Evolutionary conservation across 2,113 vertebrate genomes (phyloP).

Genomic region (Spheniscus mendiculus): DNA sequence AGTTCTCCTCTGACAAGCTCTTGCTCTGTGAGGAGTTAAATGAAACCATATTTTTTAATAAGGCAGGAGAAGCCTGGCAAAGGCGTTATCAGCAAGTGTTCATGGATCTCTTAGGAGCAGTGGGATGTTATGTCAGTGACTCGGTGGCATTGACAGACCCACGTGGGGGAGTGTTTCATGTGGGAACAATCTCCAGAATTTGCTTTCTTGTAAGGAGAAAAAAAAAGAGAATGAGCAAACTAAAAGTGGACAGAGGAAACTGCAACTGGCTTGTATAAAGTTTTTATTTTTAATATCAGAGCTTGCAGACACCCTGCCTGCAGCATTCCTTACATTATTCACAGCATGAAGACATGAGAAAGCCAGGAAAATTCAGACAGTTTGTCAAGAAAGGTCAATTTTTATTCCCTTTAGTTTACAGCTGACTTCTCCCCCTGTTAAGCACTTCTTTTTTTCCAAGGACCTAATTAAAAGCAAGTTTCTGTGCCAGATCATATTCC

Average conservation of each 20-base stretch:
- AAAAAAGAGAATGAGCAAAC: background rate
- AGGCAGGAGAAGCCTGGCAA: background rate
- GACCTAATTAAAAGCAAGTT: background rate
- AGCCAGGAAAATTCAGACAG: background rate
- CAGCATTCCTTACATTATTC: conserved; percentile 30
- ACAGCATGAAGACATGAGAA: conserved; percentile 46
- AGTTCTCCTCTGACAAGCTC: background rate
- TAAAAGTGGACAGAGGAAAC: conserved; percentile 2
- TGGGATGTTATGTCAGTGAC: background rate
- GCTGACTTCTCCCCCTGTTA: background rate
- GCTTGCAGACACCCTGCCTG: background rate
- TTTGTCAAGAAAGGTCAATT: conserved; percentile 18
- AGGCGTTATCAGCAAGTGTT: background rate
- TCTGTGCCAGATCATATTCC: background rate
- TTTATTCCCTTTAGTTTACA: conserved; percentile 17
- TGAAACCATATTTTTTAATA: background rate
- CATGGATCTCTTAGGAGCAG: background rate
- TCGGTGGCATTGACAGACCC: background rate
- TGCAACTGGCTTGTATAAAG: background rate
- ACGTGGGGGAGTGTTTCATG: background rate
- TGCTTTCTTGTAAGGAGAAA: background rate
- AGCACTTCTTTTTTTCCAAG: background rate
- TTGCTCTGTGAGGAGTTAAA: background rate
- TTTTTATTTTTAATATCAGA: conserved; percentile 20
- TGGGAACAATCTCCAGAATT: conserved; percentile 41